Evolutionary conservation across 2,113 vertebrate genomes (phyloP).

Genomic region (Psephotus haematonotus): DNA sequence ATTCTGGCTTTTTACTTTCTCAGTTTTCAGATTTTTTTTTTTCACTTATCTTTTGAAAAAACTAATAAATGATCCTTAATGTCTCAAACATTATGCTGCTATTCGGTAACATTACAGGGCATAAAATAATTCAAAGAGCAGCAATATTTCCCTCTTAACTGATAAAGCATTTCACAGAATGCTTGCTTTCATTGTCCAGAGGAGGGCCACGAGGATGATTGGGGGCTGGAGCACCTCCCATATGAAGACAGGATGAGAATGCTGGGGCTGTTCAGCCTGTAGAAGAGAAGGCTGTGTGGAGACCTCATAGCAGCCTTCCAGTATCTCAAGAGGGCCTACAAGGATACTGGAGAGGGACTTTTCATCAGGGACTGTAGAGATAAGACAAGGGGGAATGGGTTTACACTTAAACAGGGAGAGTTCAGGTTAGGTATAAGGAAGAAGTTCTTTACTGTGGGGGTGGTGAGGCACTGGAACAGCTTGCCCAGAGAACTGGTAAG

Average conservation of each 20-base stretch:
- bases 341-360: neutral
- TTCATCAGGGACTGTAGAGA: neutral
- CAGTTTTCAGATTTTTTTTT: neutral
- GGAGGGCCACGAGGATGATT: no score
- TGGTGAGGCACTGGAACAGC: neutral
- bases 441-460: neutral
- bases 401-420: neutral
- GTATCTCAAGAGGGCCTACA: neutral
- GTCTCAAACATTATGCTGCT: neutral
- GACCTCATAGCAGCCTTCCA: neutral
- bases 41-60: neutral
- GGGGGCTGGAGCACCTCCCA: neutral
- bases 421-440: neutral
- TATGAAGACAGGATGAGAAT: neutral
- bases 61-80: neutral
- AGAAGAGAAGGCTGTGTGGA: neutral
- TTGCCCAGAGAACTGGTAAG: neutral
- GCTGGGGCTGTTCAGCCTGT: neutral
- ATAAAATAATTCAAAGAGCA: neutral
- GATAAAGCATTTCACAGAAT: neutral
- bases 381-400: neutral
- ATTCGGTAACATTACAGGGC: neutral
- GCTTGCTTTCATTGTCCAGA: no score
- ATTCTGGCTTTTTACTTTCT: neutral
- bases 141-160: neutral